phyloP scores from a whole-genome alignment of 2,888 invertebrate species.

The Euproctis similis region DNA sequence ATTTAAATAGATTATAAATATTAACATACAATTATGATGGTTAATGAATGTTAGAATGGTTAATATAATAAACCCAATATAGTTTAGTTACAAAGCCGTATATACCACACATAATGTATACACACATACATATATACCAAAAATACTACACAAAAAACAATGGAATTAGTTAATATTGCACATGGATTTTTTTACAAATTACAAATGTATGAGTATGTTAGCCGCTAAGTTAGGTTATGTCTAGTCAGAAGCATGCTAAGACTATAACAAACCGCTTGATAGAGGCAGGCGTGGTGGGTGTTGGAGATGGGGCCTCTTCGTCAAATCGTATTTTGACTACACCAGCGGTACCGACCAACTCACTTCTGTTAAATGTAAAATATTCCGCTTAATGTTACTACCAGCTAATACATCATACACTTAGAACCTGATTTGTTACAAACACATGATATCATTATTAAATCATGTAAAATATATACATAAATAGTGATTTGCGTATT shows the following conservation, averaged over 20 bases:
- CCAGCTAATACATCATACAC: too few relatives aligned
- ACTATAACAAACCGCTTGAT: slow-evolving; percentile 70
- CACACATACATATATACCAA: too few relatives aligned
- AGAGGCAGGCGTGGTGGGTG: slow-evolving; percentile 71
- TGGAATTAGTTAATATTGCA: slow-evolving; percentile 12
- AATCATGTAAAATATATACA: too few relatives aligned
- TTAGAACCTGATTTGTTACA: too few relatives aligned
- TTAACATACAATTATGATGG: too few relatives aligned
- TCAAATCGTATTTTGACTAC: slow-evolving; percentile 76
- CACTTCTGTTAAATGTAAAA: slow-evolving; percentile 74
- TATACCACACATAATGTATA: too few relatives aligned
- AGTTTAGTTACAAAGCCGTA: slow-evolving; percentile 11
- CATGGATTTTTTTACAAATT: too few relatives aligned
- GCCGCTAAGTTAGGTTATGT: slow-evolving; percentile 56
- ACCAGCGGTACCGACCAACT: slow-evolving; percentile 77
- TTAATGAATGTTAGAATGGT: slow-evolving; percentile 14
- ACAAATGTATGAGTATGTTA: slow-evolving; percentile 30
- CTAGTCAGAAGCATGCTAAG: slow-evolving; percentile 56
- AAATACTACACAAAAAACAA: slow-evolving; percentile 8
- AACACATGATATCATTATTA: too few relatives aligned
- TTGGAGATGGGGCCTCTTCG: slow-evolving; percentile 68
- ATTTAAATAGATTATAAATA: background rate
- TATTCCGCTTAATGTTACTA: slow-evolving; percentile 11
- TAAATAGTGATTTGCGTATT: too few relatives aligned
- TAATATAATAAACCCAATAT: slow-evolving; percentile 13